Base-by-base conservation (phyloP, 2,888 invertebrate genomes). In the Cheilosia urbana region DNA sequence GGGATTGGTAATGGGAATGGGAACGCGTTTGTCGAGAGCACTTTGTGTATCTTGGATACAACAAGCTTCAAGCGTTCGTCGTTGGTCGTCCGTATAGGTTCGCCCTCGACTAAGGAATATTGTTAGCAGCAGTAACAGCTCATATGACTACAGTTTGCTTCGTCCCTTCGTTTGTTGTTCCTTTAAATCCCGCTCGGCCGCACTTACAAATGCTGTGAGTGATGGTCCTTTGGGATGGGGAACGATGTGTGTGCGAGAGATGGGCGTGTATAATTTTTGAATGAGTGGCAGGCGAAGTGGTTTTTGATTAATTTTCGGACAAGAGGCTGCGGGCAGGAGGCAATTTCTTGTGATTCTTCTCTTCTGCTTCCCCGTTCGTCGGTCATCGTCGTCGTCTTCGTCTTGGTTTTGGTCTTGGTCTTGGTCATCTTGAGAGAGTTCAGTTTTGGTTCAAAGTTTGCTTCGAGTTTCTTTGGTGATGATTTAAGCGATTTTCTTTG, bases 231-330 rank as follows among this genome's bases (percentile, higher is more conserved):
- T 42, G 78, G 85, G 83, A 85, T 83, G 84, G 37, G 37, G 58
- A 15, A 15, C 15, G 21, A 27, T 87, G 77, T 87, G 87, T 87
- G 84, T 87, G 87, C 87, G 81, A 87, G 87, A 87, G 87, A 83
- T 87, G 81, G 88, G 88, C 87, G 87, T 87, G 87, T 87, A 88
- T 87, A 81, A 85, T 85, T 85, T 85, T 87, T 88, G 87, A 88
- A 88, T 88, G 88, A 88, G 88, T 88, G 87, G 88, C 88, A 88
- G 87, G 87, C 88, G 88, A 88, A 88, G 88, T 88, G 87, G 88
- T 87, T 88, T 88, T 88, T 88, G 88, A 88, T 88, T 88, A 88
- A 88, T 88, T 88, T 87, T 85, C 76, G 81, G 85, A 85, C 87
- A 87, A 87, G 87, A 88, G 87, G 82, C 78, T 80, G 65, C 87